Conservation (phyloP, 2,797 vertebrate genomes). For the Choloepus didactylus region DNA sequence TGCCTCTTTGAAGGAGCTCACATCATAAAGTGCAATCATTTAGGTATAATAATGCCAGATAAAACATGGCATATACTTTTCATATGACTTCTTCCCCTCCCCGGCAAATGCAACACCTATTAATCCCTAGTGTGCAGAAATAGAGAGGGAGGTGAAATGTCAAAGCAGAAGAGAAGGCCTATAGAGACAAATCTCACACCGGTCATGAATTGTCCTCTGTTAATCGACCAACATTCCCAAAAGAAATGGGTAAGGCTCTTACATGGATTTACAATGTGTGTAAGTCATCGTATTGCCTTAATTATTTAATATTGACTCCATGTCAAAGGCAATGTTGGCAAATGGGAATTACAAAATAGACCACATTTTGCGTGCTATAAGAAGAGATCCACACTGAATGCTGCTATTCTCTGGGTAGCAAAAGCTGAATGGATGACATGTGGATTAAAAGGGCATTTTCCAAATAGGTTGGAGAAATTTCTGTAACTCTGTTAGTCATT, state of each 20-base stretch:
- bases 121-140: constrained; percentile 10
- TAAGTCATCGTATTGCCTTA: background rate
- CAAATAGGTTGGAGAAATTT: constrained; percentile 51
- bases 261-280: background rate
- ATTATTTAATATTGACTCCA: constrained; percentile 43
- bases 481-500: constrained; percentile 39
- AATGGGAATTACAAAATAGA: constrained; percentile 52
- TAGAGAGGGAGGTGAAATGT: constrained; percentile 25
- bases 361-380: background rate
- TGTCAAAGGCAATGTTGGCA: constrained; percentile 9
- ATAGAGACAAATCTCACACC: constrained; percentile 45
- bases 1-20: constrained; percentile 63
- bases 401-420: constrained; percentile 34
- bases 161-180: constrained; percentile 47
- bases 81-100: constrained; percentile 20
- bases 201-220: constrained; percentile 33
- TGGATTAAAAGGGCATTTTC: constrained; percentile 47
- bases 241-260: constrained; percentile 45
- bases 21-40: constrained; percentile 61
- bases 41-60: constrained; percentile 19
- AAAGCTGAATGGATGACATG: constrained; percentile 46
- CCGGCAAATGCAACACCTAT: constrained; percentile 46
- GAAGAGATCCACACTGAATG: constrained; percentile 31
- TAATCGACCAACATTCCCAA: constrained; percentile 44
- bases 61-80: constrained; percentile 48